Percentiles rank a stretch among this genome's conserved stretches.
phyloP scores from a whole-genome alignment of 2,797 vertebrate species.

The Nothura maculosa region DNA sequence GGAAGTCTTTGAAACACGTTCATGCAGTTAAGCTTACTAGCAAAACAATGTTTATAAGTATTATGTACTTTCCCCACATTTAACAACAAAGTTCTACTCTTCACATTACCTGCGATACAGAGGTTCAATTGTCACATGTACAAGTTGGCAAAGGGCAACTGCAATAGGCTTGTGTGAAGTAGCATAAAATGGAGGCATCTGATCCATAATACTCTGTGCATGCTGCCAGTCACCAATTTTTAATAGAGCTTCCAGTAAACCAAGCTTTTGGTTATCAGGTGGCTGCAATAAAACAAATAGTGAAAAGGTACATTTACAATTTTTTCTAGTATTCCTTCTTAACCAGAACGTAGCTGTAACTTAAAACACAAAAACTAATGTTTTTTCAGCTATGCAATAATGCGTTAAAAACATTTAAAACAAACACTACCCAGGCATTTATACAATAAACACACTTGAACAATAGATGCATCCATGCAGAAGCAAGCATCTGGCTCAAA shows the following conservation, averaged over 20 bases:
- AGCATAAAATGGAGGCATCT: slow-evolving; percentile 96
- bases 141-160: slow-evolving; percentile 93
- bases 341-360: background rate
- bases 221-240: slow-evolving; percentile 98
- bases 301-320: background rate
- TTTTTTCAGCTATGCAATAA: background rate
- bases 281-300: slow-evolving; percentile 82
- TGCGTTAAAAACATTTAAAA: background rate
- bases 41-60: background rate
- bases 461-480: rapidly evolving
- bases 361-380: background rate
- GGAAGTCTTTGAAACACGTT: background rate
- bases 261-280: slow-evolving; percentile 97
- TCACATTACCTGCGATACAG: slow-evolving; percentile 93
- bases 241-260: slow-evolving; percentile 94
- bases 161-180: slow-evolving; percentile 96
- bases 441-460: background rate
- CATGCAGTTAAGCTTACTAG: background rate
- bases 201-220: slow-evolving; percentile 97
- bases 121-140: slow-evolving; percentile 95
- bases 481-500: background rate
- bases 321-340: background rate
- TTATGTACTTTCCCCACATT: background rate
- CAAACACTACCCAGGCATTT: background rate
- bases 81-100: background rate